Evolutionary conservation across 2,888 invertebrate species (phyloP).

Genomic region (Plebejus anna): DNA sequence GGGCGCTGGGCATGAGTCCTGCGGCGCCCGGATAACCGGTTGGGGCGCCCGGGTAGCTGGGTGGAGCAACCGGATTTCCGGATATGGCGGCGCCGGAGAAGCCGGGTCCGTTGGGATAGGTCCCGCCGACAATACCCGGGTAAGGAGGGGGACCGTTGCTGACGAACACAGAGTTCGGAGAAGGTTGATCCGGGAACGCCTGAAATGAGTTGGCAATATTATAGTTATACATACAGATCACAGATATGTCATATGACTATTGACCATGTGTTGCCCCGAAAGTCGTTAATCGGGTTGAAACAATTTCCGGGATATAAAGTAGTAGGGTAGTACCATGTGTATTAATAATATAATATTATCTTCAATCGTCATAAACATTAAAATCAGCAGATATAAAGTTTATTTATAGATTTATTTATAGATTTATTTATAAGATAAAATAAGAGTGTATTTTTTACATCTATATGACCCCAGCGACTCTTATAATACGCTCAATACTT

Average conservation of each 20-base stretch:
- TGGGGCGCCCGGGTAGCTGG: slow-evolving; percentile 33
- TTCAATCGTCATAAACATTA: no score
- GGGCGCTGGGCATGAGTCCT: slow-evolving; percentile 33
- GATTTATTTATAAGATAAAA: no score
- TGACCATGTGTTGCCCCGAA: not conserved
- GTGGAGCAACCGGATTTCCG: slow-evolving; percentile 41
- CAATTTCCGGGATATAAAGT: no score
- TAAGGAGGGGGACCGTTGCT: slow-evolving; percentile 96
- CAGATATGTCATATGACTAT: no score
- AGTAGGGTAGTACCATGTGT: no score
- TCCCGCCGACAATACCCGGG: slow-evolving; percentile 85
- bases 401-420: no score
- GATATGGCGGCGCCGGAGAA: slow-evolving; percentile 49
- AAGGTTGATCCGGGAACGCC: slow-evolving; percentile 84
- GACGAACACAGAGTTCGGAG: slow-evolving; percentile 92
- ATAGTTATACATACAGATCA: not conserved
- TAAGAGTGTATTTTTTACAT: no score
- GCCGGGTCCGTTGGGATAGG: slow-evolving; percentile 54
- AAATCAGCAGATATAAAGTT: no score
- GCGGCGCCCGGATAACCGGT: slow-evolving; percentile 33
- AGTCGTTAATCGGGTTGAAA: not conserved
- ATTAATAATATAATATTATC: no score
- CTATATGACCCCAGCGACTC: no score
- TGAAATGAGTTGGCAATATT: slow-evolving; percentile 43
- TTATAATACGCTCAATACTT: no score